Percentiles rank a stretch among this genome's conserved stretches.
These are phyloP conservation scores for Pyrocephalus nanus DNA, from an alignment of 2,797 vertebrate species.

Conservation along the genomic window DNA sequence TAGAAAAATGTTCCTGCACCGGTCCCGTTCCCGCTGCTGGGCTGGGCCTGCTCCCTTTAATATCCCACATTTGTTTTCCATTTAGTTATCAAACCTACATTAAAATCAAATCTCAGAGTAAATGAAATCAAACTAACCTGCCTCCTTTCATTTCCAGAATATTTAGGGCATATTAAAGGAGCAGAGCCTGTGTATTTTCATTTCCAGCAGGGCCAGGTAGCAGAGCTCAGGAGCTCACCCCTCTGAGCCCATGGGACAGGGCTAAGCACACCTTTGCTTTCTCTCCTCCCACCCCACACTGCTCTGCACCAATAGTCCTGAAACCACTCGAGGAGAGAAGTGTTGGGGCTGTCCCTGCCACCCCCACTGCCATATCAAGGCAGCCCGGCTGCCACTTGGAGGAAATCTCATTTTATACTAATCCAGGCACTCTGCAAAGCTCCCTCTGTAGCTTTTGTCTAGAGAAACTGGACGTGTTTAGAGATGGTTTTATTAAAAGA, in stretches of 20 bases:
- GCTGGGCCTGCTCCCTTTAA: neutral
- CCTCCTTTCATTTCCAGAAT: slow-evolving; percentile 34
- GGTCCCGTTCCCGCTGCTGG: neutral
- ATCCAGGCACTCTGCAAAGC: neutral
- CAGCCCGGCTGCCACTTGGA: neutral
- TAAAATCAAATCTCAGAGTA: slow-evolving; percentile 44
- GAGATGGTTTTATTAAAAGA: neutral
- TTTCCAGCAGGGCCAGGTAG: neutral
- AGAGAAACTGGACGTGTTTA: neutral
- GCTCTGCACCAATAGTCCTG: neutral
- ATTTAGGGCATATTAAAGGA: neutral
- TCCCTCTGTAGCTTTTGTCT: neutral
- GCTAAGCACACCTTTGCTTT: neutral
- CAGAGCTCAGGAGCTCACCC: neutral
- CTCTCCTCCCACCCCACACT: accelerated
- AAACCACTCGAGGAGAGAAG: neutral
- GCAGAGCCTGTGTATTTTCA: neutral
- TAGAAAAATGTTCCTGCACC: slow-evolving; percentile 63
- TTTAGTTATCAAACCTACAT: slow-evolving; percentile 54
- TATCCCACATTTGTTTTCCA: slow-evolving; percentile 60
- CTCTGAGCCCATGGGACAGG: accelerated
- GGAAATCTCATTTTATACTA: neutral
- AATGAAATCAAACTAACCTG: slow-evolving; percentile 44
- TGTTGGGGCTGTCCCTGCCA: neutral
- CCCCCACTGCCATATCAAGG: accelerated